phyloP scores from a whole-genome alignment of 2,888 invertebrate species.

The Ashinkailepas kermadecensis region DNA sequence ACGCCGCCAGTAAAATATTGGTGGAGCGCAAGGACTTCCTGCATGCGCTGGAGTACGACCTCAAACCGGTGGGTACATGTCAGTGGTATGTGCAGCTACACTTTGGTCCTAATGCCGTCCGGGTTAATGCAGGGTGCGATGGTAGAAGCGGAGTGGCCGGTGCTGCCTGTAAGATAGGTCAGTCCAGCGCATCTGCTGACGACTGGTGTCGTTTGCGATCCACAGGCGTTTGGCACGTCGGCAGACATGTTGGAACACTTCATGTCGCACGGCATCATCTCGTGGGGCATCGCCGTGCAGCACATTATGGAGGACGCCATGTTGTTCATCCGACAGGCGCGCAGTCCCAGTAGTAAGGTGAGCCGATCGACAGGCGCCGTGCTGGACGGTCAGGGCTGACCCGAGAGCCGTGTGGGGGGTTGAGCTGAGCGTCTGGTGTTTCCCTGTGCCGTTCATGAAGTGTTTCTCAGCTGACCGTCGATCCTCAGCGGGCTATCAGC shows the following conservation, averaged over 20 bases:
- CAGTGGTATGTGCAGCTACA: no score
- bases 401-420: no score
- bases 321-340: slow-evolving; percentile 46
- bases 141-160: no score
- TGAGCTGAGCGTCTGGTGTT: no score
- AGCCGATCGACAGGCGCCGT: slow-evolving; percentile 26
- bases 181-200: no score
- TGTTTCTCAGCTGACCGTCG: no score
- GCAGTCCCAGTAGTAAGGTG: slow-evolving; percentile 32
- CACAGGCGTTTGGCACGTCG: slow-evolving; percentile 88
- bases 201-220: neutral
- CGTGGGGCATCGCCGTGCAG: slow-evolving; percentile 84
- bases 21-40: slow-evolving; percentile 72
- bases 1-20: slow-evolving; percentile 82
- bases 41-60: slow-evolving; percentile 85
- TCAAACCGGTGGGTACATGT: slow-evolving; percentile 59
- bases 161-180: no score
- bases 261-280: slow-evolving; percentile 76
- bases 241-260: slow-evolving; percentile 82
- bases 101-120: no score
- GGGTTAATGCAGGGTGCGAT: no score
- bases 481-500: no score
- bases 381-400: no score
- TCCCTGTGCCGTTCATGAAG: no score
- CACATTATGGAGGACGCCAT: slow-evolving; percentile 52